Percentiles rank a stretch among this genome's conserved stretches.
Conservation (phyloP, 2,797 vertebrate species). For the Vespertilio murinus region DNA sequence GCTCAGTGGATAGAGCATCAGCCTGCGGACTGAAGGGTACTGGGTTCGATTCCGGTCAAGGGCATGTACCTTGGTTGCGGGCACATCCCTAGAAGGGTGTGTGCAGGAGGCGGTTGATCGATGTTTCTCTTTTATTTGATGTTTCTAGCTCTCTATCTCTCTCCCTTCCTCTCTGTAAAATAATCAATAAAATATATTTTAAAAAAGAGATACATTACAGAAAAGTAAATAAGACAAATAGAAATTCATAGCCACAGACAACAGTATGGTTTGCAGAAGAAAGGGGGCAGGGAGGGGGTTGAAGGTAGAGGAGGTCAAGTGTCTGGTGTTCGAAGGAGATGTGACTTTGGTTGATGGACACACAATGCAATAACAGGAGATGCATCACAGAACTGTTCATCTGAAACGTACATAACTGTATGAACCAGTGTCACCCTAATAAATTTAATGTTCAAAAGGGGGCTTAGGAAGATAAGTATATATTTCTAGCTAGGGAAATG, state of each 20-base stretch:
- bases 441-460: neutral
- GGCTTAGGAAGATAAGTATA: neutral
- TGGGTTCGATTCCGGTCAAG: too few relatives aligned
- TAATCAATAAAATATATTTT: too few relatives aligned
- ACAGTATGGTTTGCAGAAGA: neutral
- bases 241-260: neutral
- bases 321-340: neutral
- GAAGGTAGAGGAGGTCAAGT: too few relatives aligned
- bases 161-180: too few relatives aligned
- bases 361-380: neutral
- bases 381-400: neutral
- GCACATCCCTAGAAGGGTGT: too few relatives aligned
- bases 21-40: too few relatives aligned
- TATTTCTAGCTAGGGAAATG: neutral
- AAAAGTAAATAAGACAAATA: neutral
- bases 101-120: too few relatives aligned
- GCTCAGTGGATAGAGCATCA: too few relatives aligned
- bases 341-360: neutral
- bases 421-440: neutral
- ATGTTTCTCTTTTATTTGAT: too few relatives aligned
- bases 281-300: neutral
- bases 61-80: too few relatives aligned
- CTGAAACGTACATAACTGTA: neutral
- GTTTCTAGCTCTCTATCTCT: too few relatives aligned
- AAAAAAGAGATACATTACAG: neutral